phyloP scores from a whole-genome alignment of 1,140 invertebrate genomes.

The Penaeus indicus region DNA sequence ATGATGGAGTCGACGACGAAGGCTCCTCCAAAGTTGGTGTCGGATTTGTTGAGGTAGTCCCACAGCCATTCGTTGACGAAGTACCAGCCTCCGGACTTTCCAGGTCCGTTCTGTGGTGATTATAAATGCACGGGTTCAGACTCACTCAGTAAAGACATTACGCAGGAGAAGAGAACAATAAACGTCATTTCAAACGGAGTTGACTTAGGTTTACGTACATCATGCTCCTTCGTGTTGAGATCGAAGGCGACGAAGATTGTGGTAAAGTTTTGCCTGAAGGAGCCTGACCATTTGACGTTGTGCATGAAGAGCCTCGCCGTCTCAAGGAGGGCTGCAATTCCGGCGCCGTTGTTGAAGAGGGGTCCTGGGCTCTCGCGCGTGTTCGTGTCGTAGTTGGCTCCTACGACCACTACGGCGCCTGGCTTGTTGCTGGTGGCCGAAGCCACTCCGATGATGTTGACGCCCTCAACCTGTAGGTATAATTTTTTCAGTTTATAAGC shows the following conservation, averaged over 20 bases:
- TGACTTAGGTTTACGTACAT: background rate
- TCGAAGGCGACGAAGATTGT: conserved; percentile 53
- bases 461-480: conserved; percentile 25
- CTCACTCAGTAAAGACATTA: background rate
- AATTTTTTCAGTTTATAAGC: background rate
- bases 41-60: conserved; percentile 21
- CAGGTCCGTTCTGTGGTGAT: background rate
- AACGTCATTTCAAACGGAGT: background rate
- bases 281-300: conserved; percentile 22
- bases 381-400: conserved; percentile 52
- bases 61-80: conserved; percentile 45
- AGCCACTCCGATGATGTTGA: conserved; percentile 43
- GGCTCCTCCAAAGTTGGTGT: conserved; percentile 48
- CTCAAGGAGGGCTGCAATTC: conserved; percentile 47
- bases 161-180: background rate
- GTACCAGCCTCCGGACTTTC: conserved; percentile 24
- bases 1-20: conserved; percentile 55
- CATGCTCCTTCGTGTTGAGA: conserved; percentile 49
- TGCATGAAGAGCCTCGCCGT: conserved; percentile 20
- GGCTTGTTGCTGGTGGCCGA: conserved; percentile 23
- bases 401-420: conserved; percentile 31
- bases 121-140: background rate
- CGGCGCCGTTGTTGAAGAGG: conserved; percentile 47
- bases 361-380: background rate
- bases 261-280: conserved; percentile 32